phyloP scores from a whole-genome alignment of 1,140 invertebrate species.

The Drosophila oshimai region DNA sequence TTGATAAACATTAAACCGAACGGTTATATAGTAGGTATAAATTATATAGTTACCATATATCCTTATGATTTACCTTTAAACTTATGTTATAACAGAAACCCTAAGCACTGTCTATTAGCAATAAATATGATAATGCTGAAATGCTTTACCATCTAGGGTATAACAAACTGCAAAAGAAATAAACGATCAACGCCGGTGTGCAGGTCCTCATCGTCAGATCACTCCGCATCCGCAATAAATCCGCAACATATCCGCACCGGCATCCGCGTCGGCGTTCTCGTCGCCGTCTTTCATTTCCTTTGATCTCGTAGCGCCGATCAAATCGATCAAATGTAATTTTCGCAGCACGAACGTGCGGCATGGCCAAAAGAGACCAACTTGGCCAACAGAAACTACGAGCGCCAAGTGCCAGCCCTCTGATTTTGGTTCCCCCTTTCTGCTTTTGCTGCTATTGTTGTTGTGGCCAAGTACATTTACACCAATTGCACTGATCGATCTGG shows the following conservation, averaged over 20 bases:
- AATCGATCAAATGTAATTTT: constrained; percentile 83
- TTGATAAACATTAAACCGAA: too few relatives aligned
- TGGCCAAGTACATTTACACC: constrained; percentile 79
- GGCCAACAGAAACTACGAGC: constrained; percentile 47
- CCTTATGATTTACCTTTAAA: neutral
- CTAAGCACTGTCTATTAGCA: neutral
- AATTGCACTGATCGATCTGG: constrained; percentile 81
- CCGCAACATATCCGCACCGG: constrained; percentile 27
- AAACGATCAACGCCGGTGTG: constrained; percentile 13
- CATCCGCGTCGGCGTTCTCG: constrained; percentile 48
- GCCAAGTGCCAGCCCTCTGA: constrained; percentile 62
- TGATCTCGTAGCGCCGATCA: constrained; percentile 82
- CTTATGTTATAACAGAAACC: neutral
- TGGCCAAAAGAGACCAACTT: constrained; percentile 36
- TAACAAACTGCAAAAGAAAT: constrained; percentile 4
- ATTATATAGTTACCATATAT: neutral
- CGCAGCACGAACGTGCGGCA: constrained; percentile 79
- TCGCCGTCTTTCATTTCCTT: constrained; percentile 73
- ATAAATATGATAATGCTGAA: constrained; percentile 24
- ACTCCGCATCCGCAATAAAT: constrained; percentile 24
- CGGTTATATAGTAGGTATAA: too few relatives aligned
- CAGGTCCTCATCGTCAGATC: constrained; percentile 32
- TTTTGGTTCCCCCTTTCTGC: neutral
- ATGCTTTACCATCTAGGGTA: constrained; percentile 4
- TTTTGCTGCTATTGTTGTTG: constrained; percentile 11